Percentiles rank a stretch among this genome's conserved stretches.
Conservation (phyloP, 2,113 vertebrate species). For the Trematocara stigmaticum region DNA sequence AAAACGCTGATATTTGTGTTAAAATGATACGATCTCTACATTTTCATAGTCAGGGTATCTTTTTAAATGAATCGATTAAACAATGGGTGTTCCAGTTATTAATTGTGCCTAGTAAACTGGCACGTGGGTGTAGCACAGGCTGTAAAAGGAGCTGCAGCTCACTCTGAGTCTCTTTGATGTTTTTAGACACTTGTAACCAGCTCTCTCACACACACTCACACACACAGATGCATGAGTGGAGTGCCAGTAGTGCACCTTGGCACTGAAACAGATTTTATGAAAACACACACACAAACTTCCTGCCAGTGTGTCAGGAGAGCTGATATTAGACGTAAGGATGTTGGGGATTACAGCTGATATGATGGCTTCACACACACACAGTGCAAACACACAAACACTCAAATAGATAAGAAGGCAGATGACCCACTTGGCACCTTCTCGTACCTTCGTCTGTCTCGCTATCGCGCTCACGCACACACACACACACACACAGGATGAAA, state of each 20-base stretch:
- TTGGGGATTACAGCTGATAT: neutral
- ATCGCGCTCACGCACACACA: rapidly evolving
- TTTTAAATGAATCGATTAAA: neutral
- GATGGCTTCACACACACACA: neutral
- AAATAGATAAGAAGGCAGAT: conserved; percentile 22
- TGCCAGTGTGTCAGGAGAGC: neutral
- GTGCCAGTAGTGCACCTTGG: neutral
- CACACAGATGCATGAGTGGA: neutral
- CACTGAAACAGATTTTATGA: neutral
- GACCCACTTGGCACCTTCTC: conserved; percentile 52
- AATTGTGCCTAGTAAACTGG: neutral
- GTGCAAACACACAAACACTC: neutral
- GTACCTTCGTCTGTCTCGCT: conserved; percentile 9
- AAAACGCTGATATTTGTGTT: neutral
- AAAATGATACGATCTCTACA: neutral
- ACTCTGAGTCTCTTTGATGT: neutral
- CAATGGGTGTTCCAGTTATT: neutral
- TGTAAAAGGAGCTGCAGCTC: neutral
- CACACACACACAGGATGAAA: neutral
- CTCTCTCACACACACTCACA: neutral
- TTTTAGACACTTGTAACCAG: neutral
- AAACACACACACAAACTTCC: neutral
- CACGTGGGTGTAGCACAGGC: neutral
- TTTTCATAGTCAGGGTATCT: neutral
- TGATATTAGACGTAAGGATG: neutral